Evolutionary conservation across 2,888 invertebrate genomes (phyloP), one percentile per base, ranked within the genome.

Genomic region (Sussaba pulchella): DNA sequence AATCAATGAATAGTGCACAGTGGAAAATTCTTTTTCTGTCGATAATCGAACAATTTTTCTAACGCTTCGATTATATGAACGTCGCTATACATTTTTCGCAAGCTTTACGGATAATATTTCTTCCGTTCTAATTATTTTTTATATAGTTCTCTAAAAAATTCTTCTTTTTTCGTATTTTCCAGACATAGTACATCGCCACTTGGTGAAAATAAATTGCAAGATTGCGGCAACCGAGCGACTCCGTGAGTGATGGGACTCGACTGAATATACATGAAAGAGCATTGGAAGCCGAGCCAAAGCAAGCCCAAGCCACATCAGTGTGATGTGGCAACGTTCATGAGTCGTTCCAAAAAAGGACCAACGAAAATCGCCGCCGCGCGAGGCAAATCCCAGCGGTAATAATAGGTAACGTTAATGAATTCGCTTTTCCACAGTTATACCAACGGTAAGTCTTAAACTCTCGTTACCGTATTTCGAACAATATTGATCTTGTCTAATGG

Each of bases 401-500:
- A 78, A 81, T 77, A 78, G 81, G 73, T 81, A n/a, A 70, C 77
- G 77, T 81, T 81, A 78, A 81, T 81, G 81, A 81, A 81, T 81
- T 78, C 78, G 73, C 76, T 70, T 69, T 81, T n/a, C n/a, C 63
- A 69, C 86, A 59, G 74, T 81, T 81, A 74, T 74, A 74, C 70
- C 70, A 81, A 66, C 78, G 74, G 64, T 59, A 69, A 57, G 86
- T 83, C 84, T 87, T 85, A 86, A 88, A 90, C 85, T 87, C 87
- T 84, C 83, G 75, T 81, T n/a, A 74, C 82, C 87, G 88, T 89
- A 88, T 90, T 88, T 89, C 87, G 86, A 88, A 88, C 87, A 90
- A 90, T 91, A 90, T 91, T 90, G 89, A 90, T 91, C 89, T 89
- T 89, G 90, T 90, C 89, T 90, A 90, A 91, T 90, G 88, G 89